Evolutionary conservation across 2,888 invertebrate species (phyloP).

Genomic region (Amphiduros pacificus): DNA sequence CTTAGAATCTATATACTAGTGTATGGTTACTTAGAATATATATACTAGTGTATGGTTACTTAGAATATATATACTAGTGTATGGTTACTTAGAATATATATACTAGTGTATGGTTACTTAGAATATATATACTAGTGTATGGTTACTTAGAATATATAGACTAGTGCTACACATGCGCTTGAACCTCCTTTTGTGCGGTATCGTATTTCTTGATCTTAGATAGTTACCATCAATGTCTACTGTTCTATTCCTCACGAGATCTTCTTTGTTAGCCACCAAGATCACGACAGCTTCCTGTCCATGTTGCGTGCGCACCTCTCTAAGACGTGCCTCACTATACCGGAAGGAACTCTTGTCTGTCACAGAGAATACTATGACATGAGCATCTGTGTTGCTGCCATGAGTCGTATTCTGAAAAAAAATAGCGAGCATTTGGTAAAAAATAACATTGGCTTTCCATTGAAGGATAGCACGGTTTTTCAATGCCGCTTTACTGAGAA

Average conservation of each 20-base stretch:
- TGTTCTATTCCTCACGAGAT: constrained; percentile 82
- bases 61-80: no score
- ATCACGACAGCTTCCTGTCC: constrained; percentile 69
- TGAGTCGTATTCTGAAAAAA: not conserved
- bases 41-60: no score
- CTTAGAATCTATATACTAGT: no score
- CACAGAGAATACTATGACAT: constrained; percentile 87
- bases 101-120: no score
- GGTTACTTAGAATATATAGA: not conserved
- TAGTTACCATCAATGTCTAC: constrained; percentile 83
- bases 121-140: not conserved
- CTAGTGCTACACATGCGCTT: no score
- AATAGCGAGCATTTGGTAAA: not conserved
- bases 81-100: no score
- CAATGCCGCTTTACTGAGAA: not conserved
- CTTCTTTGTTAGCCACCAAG: constrained; percentile 92
- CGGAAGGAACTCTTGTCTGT: constrained; percentile 82
- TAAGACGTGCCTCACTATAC: constrained; percentile 80
- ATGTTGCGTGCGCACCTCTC: constrained; percentile 77
- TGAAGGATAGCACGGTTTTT: not conserved
- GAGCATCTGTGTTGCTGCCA: constrained; percentile 71
- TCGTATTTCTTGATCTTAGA: no score
- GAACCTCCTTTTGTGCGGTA: no score
- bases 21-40: no score
- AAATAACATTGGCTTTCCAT: not conserved